These are phyloP conservation scores for Mythimna lalbum DNA, from an alignment of 2,888 invertebrate genomes.

Conservation along the genomic window DNA sequence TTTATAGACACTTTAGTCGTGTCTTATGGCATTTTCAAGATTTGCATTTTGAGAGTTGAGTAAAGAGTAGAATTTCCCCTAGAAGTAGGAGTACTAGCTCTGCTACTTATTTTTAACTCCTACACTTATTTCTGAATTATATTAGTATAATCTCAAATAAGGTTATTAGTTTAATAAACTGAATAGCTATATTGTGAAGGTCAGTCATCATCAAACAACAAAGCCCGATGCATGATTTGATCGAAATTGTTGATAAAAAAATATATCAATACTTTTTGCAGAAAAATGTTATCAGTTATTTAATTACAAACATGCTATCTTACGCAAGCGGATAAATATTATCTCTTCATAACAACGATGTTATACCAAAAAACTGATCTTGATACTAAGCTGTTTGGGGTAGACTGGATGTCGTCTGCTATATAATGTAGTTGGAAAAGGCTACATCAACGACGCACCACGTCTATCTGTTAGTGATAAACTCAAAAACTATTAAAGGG, in stretches of 20 bases:
- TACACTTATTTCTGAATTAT: no score
- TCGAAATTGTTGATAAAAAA: constrained; percentile 9
- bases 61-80: no score
- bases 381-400: no score
- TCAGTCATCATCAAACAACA: constrained; percentile 4
- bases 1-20: no score
- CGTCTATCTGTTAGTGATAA: no score
- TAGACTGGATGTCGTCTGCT: background rate
- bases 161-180: constrained; percentile 1
- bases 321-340: background rate
- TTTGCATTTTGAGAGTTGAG: no score
- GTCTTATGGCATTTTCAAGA: no score
- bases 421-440: background rate
- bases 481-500: no score
- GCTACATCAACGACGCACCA: no score
- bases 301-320: constrained; percentile 15
- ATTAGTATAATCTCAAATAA: no score
- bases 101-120: no score
- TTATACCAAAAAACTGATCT: background rate
- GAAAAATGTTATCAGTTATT: constrained; percentile 20
- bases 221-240: constrained; percentile 12
- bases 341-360: background rate
- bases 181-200: constrained; percentile 11
- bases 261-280: constrained; percentile 20
- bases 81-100: no score